These are phyloP conservation scores for Pachycephus smyrnensis DNA, from an alignment of 2,888 invertebrate species.

Conservation along the genomic window DNA sequence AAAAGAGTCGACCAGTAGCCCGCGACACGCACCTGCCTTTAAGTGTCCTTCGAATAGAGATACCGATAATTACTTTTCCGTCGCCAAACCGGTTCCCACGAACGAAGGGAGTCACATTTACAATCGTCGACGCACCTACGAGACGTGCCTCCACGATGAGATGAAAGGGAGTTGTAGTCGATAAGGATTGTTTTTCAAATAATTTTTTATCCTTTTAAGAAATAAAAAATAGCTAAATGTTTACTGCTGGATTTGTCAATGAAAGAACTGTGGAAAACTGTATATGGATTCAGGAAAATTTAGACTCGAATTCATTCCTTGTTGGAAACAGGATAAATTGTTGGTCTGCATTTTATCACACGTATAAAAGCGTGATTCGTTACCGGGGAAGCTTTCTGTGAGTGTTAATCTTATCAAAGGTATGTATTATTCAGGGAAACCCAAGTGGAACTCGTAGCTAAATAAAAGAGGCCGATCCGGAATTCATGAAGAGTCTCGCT, in stretches of 20 bases:
- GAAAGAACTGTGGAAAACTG: neutral
- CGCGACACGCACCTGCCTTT: neutral
- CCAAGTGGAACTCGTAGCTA: conserved; percentile 23
- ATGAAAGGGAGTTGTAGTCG: neutral
- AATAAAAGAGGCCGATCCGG: neutral
- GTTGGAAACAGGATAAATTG: neutral
- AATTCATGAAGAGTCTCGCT: neutral
- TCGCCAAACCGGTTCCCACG: conserved; percentile 1
- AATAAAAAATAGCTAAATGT: neutral
- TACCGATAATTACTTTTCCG: conserved; percentile 7
- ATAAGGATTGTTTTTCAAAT: neutral
- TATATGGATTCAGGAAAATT: neutral
- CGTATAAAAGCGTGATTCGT: conserved; percentile 41
- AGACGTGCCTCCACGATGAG: neutral
- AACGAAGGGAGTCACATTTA: neutral
- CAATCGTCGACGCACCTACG: neutral
- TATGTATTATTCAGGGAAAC: conserved; percentile 54
- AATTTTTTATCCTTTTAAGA: neutral
- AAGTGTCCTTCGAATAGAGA: neutral
- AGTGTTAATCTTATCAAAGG: conserved; percentile 12
- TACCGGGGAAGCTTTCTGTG: conserved; percentile 16
- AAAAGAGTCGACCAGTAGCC: neutral
- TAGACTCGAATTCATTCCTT: neutral
- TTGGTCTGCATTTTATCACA: conserved; percentile 19
- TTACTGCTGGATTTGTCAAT: neutral